These are phyloP conservation scores for Exocentrus adspersus DNA, from an alignment of 2,888 invertebrate genomes.

Conservation along the genomic window DNA sequence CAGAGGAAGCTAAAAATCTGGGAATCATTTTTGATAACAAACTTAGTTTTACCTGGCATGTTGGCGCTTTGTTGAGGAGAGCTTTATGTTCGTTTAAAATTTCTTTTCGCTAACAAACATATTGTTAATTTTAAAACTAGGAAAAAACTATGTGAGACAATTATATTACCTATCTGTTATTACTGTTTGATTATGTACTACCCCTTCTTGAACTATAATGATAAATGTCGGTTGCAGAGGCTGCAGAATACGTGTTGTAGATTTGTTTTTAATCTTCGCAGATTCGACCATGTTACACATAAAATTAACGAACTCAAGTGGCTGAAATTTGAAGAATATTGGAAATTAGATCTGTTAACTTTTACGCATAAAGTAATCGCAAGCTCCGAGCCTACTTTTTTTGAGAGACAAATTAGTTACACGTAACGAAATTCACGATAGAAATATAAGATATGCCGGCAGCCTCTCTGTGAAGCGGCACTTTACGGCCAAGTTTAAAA, in stretches of 20 bases:
- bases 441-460: background rate
- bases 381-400: background rate
- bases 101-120: constrained; percentile 16
- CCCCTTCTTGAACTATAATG: background rate
- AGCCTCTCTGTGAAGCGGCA: background rate
- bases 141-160: constrained; percentile 19
- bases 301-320: constrained; percentile 20
- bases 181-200: constrained; percentile 16
- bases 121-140: constrained; percentile 23
- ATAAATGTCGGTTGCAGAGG: background rate
- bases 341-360: background rate
- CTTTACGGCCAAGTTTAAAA: background rate
- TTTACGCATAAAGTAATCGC: background rate
- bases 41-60: background rate
- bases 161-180: constrained; percentile 11
- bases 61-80: background rate
- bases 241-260: constrained; percentile 18
- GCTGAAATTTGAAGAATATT: constrained; percentile 5
- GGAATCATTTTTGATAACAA: constrained; percentile 6
- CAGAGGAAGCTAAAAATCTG: constrained; percentile 6
- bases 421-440: background rate
- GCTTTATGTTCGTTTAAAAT: background rate
- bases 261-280: constrained; percentile 11
- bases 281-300: constrained; percentile 19
- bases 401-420: background rate